These are phyloP conservation scores for Pristionchus arcanus DNA, from an alignment of 2,888 invertebrate species.

Conservation along the genomic window DNA sequence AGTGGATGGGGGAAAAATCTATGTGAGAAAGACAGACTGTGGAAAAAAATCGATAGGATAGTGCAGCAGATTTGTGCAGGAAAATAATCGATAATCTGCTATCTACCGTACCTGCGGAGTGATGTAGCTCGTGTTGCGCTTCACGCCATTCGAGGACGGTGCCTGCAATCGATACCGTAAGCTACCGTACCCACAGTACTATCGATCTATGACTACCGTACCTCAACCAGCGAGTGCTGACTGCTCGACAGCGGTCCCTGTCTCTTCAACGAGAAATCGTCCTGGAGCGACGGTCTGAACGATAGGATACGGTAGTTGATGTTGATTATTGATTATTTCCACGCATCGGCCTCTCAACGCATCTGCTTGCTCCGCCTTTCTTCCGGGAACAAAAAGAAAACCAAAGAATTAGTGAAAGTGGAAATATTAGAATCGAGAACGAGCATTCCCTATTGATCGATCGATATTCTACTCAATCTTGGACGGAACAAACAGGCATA, in stretches of 20 bases:
- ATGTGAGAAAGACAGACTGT: neutral
- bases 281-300: slow-evolving; percentile 43
- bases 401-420: neutral
- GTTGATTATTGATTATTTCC: neutral
- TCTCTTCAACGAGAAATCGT: slow-evolving; percentile 1
- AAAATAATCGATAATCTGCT: neutral
- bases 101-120: slow-evolving; percentile 52
- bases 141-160: slow-evolving; percentile 44
- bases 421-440: neutral
- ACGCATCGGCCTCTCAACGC: neutral
- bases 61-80: slow-evolving; percentile 8
- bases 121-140: slow-evolving; percentile 52
- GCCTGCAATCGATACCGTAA: neutral
- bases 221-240: slow-evolving; percentile 52
- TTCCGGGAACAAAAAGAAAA: neutral
- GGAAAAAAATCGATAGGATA: slow-evolving; percentile 29
- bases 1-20: neutral
- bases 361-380: neutral
- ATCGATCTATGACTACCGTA: neutral
- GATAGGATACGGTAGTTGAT: neutral
- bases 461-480: neutral
- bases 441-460: neutral
- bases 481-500: neutral
- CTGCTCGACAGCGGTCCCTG: slow-evolving; percentile 18
- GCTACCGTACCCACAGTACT: slow-evolving; percentile 1